phyloP scores from a whole-genome alignment of 2,113 vertebrate species.

The Callipepla squamata region DNA sequence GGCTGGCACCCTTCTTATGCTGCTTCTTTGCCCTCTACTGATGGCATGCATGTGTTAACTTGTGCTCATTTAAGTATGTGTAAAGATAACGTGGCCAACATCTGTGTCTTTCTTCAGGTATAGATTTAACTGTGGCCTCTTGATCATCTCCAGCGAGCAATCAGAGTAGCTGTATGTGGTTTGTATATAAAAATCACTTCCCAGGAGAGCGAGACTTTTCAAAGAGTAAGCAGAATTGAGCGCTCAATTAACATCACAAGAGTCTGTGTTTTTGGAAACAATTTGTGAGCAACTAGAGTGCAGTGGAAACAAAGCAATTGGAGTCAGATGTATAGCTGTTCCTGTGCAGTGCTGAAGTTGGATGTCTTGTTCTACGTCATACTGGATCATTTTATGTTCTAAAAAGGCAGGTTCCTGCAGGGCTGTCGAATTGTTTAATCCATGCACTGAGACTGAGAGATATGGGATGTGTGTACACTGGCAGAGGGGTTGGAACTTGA shows the following conservation, averaged over 20 bases:
- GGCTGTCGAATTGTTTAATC: not conserved
- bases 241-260: slow-evolving; percentile 65
- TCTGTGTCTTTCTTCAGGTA: slow-evolving; percentile 64
- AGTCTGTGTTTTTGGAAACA: slow-evolving; percentile 68
- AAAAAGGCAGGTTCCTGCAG: not conserved
- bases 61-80: slow-evolving; percentile 9
- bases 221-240: slow-evolving; percentile 69
- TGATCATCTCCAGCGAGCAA: slow-evolving; percentile 75
- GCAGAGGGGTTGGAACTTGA: too few relatives aligned
- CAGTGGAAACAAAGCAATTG: slow-evolving; percentile 54
- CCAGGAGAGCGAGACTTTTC: slow-evolving; percentile 66
- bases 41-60: slow-evolving; percentile 61
- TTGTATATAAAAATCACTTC: slow-evolving; percentile 76
- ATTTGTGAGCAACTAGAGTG: slow-evolving; percentile 65
- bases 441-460: not conserved
- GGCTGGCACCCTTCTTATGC: not conserved
- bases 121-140: slow-evolving; percentile 50
- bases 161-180: slow-evolving; percentile 66
- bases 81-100: slow-evolving; percentile 62
- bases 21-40: not conserved
- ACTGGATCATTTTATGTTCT: not conserved
- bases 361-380: not conserved
- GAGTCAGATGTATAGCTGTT: slow-evolving; percentile 64
- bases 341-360: not conserved
- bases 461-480: not conserved